Base-by-base conservation (phyloP, 2,797 vertebrate species). In the Anableps anableps region DNA sequence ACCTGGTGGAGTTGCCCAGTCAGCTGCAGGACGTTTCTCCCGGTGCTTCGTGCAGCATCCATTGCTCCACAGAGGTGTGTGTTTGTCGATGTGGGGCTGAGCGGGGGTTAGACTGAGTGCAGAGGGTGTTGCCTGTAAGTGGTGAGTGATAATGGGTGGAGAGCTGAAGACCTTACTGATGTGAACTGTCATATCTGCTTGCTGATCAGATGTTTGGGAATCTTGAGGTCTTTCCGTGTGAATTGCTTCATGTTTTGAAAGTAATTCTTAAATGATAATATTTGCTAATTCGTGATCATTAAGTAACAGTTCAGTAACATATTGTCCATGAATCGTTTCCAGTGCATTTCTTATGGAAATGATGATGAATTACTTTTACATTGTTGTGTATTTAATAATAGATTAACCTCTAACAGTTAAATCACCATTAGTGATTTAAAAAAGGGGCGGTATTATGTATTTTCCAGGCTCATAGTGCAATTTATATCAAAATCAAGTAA, bases 81-180 rank as follows among this genome's bases (percentile, higher is more conserved):
- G 73, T 76, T 31, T 82, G 79, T 68, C 74, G 55, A 17, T 68
- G 47, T 68, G 73, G 73, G 48, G 55, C 78, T 74, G 60, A 41
- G 38, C 72, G 36, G 26, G 83, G 62, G 75, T 86, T 82, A 80
- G 86, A 79, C 72, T 36, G 75, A 74, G 68, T 78, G 75, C 26
- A 80, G 9, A 88, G 85, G 91, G 86, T 86, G 90, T 87, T 80
- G 83, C 71, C 79, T 71, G 75, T 76, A 43, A 31, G 83, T 86
- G 84, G 36, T 91, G 88, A 89, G 84, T 89, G 87, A 89, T 73
- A 34, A 79, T 47, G 86, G 91, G 88, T 90, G 88, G 82, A 41
- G 81, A 84, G 71, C 81, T 73, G 34, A 83, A 83, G 62, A 31
- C 83, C 78, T 86, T 76, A 86, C 38, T 82, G 74, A 82, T 80